Conservation (phyloP, 1,140 invertebrate species). For the Harlomillsia oculata region DNA sequence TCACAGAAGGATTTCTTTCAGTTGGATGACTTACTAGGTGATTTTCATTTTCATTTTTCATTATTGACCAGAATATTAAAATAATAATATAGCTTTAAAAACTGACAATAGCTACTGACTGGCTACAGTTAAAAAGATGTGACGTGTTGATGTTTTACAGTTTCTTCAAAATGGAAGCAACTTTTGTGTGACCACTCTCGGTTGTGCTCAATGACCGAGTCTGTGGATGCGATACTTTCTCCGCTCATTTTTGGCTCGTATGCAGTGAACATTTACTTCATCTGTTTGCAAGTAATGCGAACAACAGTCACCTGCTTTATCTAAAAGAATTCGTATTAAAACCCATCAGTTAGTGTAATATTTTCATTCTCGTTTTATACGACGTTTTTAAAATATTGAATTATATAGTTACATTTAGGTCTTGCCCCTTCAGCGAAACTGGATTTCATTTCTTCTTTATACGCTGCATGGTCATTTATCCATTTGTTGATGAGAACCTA, state of each 20-base stretch:
- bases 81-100: no score
- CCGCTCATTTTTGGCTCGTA: constrained; percentile 13
- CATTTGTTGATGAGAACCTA: constrained; percentile 1
- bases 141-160: neutral
- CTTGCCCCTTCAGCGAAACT: neutral
- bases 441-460: neutral
- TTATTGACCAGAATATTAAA: no score
- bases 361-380: neutral
- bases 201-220: neutral
- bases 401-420: constrained; percentile 2
- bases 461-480: constrained; percentile 13
- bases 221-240: neutral
- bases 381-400: neutral
- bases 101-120: no score
- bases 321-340: neutral
- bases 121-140: no score
- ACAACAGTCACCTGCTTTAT: neutral
- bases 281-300: constrained; percentile 11
- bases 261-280: constrained; percentile 16
- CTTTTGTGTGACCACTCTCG: neutral
- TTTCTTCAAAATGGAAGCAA: neutral
- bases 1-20: neutral
- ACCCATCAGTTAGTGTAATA: neutral
- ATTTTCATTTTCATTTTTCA: neutral
- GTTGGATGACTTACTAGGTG: neutral